These are phyloP conservation scores for Athalia cordata DNA, from an alignment of 2,888 invertebrate genomes.

Conservation along the genomic window DNA sequence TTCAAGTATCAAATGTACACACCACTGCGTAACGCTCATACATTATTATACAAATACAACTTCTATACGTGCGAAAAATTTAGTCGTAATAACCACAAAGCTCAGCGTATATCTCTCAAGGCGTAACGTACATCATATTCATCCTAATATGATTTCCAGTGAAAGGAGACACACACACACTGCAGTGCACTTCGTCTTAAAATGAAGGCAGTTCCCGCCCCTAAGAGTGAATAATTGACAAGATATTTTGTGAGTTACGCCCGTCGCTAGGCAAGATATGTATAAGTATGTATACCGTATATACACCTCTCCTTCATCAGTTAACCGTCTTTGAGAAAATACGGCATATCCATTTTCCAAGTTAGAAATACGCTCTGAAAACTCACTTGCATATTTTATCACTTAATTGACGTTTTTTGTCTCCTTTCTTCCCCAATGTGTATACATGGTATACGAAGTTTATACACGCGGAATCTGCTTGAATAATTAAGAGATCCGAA, in stretches of 20 bases:
- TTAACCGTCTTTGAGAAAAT: conserved; percentile 37
- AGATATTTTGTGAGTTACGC: conserved; percentile 47
- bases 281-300: conserved; percentile 35
- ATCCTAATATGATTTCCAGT: conserved; percentile 43
- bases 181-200: conserved; percentile 42
- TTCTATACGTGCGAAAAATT: conserved; percentile 1
- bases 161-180: conserved; percentile 32
- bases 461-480: neutral
- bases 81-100: conserved; percentile 32
- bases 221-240: conserved; percentile 47
- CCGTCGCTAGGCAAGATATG: conserved; percentile 47
- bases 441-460: conserved; percentile 1
- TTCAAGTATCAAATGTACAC: neutral
- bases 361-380: conserved; percentile 45
- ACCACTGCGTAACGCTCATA: conserved; percentile 7
- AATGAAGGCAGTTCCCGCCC: conserved; percentile 34
- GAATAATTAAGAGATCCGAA: conserved; percentile 39
- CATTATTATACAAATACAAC: neutral
- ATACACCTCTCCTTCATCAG: no score
- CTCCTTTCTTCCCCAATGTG: conserved; percentile 17
- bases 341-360: conserved; percentile 40
- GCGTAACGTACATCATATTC: conserved; percentile 26
- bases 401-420: conserved; percentile 48
- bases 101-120: conserved; percentile 35
- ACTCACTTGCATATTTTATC: conserved; percentile 47